Conservation (phyloP, 2,797 vertebrate genomes). For the Typhlichthys eigenmanni region DNA sequence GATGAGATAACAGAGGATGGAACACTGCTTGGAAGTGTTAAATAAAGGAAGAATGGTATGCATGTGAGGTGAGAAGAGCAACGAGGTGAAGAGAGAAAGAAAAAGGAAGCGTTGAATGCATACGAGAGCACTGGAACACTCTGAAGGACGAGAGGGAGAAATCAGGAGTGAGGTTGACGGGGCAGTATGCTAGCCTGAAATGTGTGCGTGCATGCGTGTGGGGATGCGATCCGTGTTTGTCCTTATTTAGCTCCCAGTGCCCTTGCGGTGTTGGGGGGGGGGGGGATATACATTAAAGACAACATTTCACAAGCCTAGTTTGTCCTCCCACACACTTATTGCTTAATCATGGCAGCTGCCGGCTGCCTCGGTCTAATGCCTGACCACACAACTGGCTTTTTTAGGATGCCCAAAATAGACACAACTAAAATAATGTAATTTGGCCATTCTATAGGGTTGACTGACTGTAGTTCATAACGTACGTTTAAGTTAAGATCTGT, state of each 20-base stretch:
- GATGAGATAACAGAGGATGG: conserved; percentile 22
- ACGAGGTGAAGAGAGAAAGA: conserved; percentile 4
- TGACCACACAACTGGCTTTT: conserved; percentile 59
- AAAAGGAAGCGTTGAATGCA: conserved; percentile 45
- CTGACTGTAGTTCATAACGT: too few relatives aligned
- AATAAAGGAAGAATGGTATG: conserved; percentile 5
- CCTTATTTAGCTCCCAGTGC: conserved; percentile 50
- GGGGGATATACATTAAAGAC: conserved; percentile 46
- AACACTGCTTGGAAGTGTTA: background rate
- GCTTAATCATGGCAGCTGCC: conserved; percentile 56
- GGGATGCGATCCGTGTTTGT: conserved; percentile 41
- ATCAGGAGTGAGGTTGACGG: conserved; percentile 27
- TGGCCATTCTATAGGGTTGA: conserved; percentile 9
- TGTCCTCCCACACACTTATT: conserved; percentile 43
- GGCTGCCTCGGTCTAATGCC: conserved; percentile 49
- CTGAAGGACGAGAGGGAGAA: conserved; percentile 13
- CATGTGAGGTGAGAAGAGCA: conserved; percentile 28
- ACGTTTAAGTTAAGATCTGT: too few relatives aligned
- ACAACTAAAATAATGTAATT: conserved; percentile 30
- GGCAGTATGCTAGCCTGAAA: conserved; percentile 20
- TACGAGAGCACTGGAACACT: conserved; percentile 31
- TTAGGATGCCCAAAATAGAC: conserved; percentile 33
- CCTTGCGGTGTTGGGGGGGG: conserved; percentile 42
- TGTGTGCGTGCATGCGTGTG: too few relatives aligned
- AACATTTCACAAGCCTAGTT: conserved; percentile 40